Base-by-base conservation (phyloP, 2,888 invertebrate species). In the Limenitis arthemis region DNA sequence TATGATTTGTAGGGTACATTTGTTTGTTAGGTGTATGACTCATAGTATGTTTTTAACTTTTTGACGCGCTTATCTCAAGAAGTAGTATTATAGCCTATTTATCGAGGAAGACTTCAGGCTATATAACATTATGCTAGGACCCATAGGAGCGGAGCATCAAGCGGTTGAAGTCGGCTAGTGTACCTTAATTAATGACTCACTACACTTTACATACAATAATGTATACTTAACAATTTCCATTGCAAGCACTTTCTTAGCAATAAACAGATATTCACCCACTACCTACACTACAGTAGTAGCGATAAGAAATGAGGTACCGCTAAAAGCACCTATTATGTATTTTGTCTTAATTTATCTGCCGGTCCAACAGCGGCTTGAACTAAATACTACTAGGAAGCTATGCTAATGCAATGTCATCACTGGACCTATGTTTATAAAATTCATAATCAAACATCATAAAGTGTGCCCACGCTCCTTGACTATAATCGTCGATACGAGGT, bases 401-500 rank as follows among this genome's bases (percentile, higher is more conserved):
- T 40, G 59, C 39, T 55, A 59, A 50, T 47, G 56, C 20, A 63
- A 62, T 58, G 52, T 56, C 49, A 59, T 58, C 61, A 47, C 54
- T 62, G 56, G 34, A 8, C 36, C 38, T 31, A 53, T 51, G 51
- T 44, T 50, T 46, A 47, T 54, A 58, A 53, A 58, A 58, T 58
- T 54, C 54, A 50, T 33, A 51, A 55, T 61, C 46, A 43, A 56
- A 50, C 49, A 50, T 47, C 52, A 44, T 58, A 56, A 40, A 51
- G 38, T 44, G 58, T n/a, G 51, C 60, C 59, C 53, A 54, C 53
- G 61, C 74, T 77, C 72, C 62, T 60, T 53, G 56, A 51, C 70
- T 75, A 72, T 63, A 69, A 69, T 66, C 67, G 67, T 63, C 61
- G 67, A 68, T 72, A 71, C 74, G 70, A 70, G 70, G 72, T 75